Conservation (phyloP, 2,113 vertebrate genomes). For the Clupea harengus region DNA sequence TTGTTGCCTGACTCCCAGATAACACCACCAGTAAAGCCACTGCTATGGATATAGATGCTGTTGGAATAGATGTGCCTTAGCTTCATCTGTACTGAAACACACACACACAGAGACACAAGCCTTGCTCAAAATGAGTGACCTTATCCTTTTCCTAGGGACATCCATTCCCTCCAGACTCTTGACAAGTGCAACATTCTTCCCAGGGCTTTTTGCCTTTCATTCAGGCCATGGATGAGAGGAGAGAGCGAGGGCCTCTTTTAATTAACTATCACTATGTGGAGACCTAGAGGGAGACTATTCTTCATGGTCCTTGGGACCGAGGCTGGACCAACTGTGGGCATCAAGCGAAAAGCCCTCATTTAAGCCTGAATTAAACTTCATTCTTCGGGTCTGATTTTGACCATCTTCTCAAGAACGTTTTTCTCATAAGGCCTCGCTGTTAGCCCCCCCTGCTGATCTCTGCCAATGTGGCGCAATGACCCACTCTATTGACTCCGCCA, state of each 20-base stretch:
- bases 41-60: not conserved
- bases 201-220: conserved; percentile 19
- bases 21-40: not conserved
- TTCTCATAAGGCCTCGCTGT: not conserved
- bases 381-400: not conserved
- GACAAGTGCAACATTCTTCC: conserved; percentile 11
- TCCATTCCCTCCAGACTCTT: conserved; percentile 14
- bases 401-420: not conserved
- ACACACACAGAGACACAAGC: conserved; percentile 12
- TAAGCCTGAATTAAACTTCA: not conserved
- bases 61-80: not conserved
- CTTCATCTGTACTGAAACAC: not conserved
- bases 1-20: no score
- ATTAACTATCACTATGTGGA: conserved; percentile 16
- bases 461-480: not conserved
- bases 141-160: not conserved
- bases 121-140: not conserved
- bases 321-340: not conserved
- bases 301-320: not conserved
- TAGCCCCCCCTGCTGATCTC: not conserved
- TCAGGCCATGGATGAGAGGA: conserved; percentile 17
- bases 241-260: conserved; percentile 23
- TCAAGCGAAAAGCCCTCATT: conserved; percentile 7
- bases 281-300: conserved; percentile 1
- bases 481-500: not conserved